phyloP scores from a whole-genome alignment of 2,797 vertebrate species.

The Tragopan temminckii region DNA sequence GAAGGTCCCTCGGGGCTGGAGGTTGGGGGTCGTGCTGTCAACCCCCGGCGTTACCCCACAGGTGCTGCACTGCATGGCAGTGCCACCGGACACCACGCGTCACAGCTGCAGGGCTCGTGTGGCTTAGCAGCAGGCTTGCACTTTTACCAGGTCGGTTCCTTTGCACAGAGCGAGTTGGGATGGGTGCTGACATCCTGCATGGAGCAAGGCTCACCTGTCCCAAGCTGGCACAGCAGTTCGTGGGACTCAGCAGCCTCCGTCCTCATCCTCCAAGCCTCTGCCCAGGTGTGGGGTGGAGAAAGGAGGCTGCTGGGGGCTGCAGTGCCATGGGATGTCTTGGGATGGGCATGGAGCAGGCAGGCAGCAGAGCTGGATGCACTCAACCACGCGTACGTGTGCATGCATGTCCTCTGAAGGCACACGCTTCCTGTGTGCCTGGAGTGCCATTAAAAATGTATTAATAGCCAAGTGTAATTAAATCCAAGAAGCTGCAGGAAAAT shows the following conservation, averaged over 20 bases:
- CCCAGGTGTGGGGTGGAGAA: background rate
- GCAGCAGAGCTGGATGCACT: background rate
- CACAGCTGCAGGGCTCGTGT: rapidly evolving
- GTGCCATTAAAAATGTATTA: constrained; percentile 69
- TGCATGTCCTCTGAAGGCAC: background rate
- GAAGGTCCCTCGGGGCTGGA: background rate
- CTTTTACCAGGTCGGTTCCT: background rate
- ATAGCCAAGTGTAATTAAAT: constrained; percentile 68
- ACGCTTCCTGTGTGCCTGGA: constrained; percentile 33
- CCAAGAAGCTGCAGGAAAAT: constrained; percentile 63
- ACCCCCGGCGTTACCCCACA: rapidly evolving
- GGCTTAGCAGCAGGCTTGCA: background rate
- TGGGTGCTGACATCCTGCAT: background rate
- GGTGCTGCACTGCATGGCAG: background rate
- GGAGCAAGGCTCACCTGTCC: background rate
- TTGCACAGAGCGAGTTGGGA: background rate
- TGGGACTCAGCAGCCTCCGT: background rate
- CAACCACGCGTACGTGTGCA: rapidly evolving
- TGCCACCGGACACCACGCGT: background rate
- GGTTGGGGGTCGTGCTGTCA: background rate
- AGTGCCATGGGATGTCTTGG: background rate
- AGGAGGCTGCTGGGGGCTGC: background rate
- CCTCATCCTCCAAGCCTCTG: background rate
- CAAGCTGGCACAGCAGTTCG: background rate
- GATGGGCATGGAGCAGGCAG: background rate